Percentiles rank a stretch among this genome's conserved stretches.
These are phyloP conservation scores for Teleiodes luculella DNA, from an alignment of 2,888 invertebrate genomes.

Conservation along the genomic window DNA sequence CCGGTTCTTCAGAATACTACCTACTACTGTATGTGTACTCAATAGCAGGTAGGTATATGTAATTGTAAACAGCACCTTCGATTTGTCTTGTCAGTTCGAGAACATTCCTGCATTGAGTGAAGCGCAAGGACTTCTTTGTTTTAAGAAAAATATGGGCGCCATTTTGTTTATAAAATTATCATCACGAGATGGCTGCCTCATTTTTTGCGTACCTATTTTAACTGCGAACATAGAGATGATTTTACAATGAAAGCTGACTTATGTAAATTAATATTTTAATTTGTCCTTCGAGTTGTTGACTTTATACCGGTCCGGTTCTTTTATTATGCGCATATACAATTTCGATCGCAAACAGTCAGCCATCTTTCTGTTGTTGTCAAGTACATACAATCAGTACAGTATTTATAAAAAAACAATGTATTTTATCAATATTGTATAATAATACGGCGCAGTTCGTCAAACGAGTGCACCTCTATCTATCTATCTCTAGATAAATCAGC, in stretches of 20 bases:
- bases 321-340: slow-evolving; percentile 14
- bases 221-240: too few species aligned
- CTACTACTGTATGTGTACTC: not conserved
- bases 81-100: too few species aligned
- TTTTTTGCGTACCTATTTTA: too few species aligned
- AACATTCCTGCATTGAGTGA: too few species aligned
- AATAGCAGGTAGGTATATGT: too few species aligned
- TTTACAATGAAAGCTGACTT: too few species aligned
- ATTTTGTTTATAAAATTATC: not conserved
- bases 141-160: not conserved
- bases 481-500: too few species aligned
- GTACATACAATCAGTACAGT: not conserved
- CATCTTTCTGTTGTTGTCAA: slow-evolving; percentile 5
- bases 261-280: not conserved
- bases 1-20: not conserved
- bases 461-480: too few species aligned
- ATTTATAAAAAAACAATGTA: not conserved
- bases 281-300: slow-evolving; percentile 11
- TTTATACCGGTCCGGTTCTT: slow-evolving; percentile 2
- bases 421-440: too few species aligned
- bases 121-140: too few species aligned
- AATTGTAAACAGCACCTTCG: too few species aligned
- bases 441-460: too few species aligned
- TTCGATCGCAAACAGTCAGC: slow-evolving; percentile 10
- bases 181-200: not conserved